Conservation (phyloP, 2,113 vertebrate genomes). For the Nibea albiflora region DNA sequence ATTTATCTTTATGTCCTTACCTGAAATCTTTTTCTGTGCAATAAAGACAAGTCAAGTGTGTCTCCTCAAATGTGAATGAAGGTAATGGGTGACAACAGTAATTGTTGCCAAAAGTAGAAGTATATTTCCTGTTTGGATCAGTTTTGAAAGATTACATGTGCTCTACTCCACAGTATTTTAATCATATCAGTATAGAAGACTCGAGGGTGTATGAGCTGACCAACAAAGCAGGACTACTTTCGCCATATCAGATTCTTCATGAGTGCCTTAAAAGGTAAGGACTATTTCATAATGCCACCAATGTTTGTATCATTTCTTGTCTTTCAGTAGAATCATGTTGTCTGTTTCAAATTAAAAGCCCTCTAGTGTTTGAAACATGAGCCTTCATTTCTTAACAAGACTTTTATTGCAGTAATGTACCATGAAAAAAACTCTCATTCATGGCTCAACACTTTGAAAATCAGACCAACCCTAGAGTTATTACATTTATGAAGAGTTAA, state of each 20-base stretch:
- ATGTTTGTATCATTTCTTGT: neutral
- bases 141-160: neutral
- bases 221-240: conserved; percentile 98
- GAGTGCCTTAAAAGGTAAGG: conserved; percentile 99
- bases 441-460: too few species aligned
- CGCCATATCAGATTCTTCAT: conserved; percentile 99
- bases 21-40: neutral
- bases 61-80: neutral
- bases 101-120: neutral
- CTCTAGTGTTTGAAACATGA: too few species aligned
- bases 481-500: neutral
- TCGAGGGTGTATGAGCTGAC: conserved; percentile 98
- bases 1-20: neutral
- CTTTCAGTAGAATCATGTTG: neutral
- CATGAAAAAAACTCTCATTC: too few species aligned
- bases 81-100: too few species aligned
- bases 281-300: neutral
- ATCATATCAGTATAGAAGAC: conserved; percentile 99
- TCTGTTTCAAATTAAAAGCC: too few species aligned
- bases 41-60: neutral
- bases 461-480: neutral
- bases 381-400: too few species aligned
- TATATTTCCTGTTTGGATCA: neutral
- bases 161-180: conserved; percentile 94
- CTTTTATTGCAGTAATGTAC: too few species aligned